These are phyloP conservation scores for Pheosia tremula DNA, from an alignment of 2,888 invertebrate species.

Conservation along the genomic window DNA sequence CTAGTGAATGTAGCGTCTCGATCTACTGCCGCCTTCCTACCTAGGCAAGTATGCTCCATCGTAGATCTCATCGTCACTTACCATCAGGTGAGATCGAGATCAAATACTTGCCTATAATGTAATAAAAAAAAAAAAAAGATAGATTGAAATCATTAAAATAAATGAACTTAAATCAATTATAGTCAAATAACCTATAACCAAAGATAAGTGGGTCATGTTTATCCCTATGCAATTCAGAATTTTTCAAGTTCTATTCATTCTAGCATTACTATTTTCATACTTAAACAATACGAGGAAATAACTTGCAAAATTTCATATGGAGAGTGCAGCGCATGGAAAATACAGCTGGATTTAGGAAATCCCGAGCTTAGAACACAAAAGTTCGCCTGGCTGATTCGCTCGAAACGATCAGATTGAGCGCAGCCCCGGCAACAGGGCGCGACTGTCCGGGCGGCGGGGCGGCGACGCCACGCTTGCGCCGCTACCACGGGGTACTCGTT, in stretches of 20 bases:
- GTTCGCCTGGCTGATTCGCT: constrained; percentile 58
- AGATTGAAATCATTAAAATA: too few species aligned
- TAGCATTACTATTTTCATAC: background rate
- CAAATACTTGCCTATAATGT: too few species aligned
- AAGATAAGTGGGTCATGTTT: too few species aligned
- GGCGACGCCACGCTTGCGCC: background rate
- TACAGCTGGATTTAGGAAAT: constrained; percentile 53
- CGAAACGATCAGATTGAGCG: constrained; percentile 56
- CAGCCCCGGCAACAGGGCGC: constrained; percentile 45
- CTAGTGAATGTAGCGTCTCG: too few species aligned
- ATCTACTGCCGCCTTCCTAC: too few species aligned
- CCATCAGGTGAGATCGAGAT: too few species aligned
- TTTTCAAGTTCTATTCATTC: background rate
- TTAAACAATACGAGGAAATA: constrained; percentile 29
- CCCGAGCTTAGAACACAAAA: constrained; percentile 62
- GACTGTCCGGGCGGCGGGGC: constrained; percentile 29
- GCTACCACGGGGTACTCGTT: constrained; percentile 1
- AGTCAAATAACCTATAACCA: too few species aligned
- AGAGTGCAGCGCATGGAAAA: constrained; percentile 41
- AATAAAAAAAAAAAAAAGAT: too few species aligned
- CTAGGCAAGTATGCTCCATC: too few species aligned
- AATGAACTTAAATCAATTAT: too few species aligned
- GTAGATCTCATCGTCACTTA: too few species aligned
- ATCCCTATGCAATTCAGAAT: too few species aligned
- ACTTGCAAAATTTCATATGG: constrained; percentile 42